Evolutionary conservation across 2,113 vertebrate species (phyloP).

Genomic region (Scophthalmus maximus): DNA sequence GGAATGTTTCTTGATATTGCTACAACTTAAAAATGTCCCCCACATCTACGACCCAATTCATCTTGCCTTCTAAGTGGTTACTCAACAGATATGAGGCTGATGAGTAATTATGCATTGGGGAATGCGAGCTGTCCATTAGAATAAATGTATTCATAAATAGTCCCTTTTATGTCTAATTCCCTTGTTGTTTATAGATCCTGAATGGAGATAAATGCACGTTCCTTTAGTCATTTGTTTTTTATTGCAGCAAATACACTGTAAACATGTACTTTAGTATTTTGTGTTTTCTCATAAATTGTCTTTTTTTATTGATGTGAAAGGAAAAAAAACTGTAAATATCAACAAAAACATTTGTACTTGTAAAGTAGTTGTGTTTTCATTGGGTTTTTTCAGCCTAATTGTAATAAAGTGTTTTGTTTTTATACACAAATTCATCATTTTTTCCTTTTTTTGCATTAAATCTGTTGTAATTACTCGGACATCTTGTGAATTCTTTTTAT

Average conservation of each 20-base stretch:
- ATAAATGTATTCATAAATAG: slow-evolving; percentile 76
- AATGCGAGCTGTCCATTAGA: slow-evolving; percentile 58
- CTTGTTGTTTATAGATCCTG: slow-evolving; percentile 74
- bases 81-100: slow-evolving; percentile 35
- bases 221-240: slow-evolving; percentile 71
- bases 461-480: slow-evolving; percentile 64
- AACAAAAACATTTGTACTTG: slow-evolving; percentile 89
- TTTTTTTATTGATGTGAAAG: slow-evolving; percentile 79
- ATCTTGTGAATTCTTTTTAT: slow-evolving; percentile 65
- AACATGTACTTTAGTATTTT: slow-evolving; percentile 81
- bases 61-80: slow-evolving; percentile 23
- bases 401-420: slow-evolving; percentile 96
- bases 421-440: slow-evolving; percentile 81
- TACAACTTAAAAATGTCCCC: slow-evolving; percentile 6
- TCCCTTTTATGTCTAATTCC: slow-evolving; percentile 74
- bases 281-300: slow-evolving; percentile 75
- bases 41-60: neutral
- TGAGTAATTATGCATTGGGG: slow-evolving; percentile 48
- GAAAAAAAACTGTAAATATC: slow-evolving; percentile 88
- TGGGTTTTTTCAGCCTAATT: slow-evolving; percentile 84
- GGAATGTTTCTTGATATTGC: slow-evolving; percentile 29
- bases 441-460: slow-evolving; percentile 66
- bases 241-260: slow-evolving; percentile 82
- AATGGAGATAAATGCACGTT: slow-evolving; percentile 77
- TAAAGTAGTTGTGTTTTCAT: slow-evolving; percentile 90